Percentiles rank a stretch among this genome's conserved stretches.
Evolutionary conservation across 2,888 invertebrate species (phyloP).

Genomic region (Eupithecia vulgata): DNA sequence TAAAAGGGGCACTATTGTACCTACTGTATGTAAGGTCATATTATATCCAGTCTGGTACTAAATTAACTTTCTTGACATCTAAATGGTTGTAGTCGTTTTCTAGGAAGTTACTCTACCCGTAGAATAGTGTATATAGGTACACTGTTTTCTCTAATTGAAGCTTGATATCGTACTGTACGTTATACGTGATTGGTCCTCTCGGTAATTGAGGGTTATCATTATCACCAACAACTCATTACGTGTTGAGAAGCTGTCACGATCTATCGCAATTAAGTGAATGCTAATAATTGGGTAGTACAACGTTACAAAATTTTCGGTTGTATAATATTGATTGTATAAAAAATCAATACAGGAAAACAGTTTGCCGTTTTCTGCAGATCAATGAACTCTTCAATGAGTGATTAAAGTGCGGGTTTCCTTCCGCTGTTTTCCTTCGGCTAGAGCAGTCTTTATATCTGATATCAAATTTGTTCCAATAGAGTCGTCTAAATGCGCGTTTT

Average conservation of each 20-base stretch:
- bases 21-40: too few species aligned
- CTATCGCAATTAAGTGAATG: conserved; percentile 16
- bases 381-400: neutral
- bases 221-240: conserved; percentile 11
- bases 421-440: neutral
- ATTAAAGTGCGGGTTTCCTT: neutral
- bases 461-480: too few species aligned
- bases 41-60: too few species aligned
- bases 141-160: too few species aligned
- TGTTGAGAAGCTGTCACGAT: conserved; percentile 15
- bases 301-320: conserved; percentile 1
- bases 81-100: too few species aligned
- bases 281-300: conserved; percentile 5
- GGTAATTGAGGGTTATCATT: conserved; percentile 9
- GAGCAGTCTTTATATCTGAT: neutral
- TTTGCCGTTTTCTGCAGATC: conserved; percentile 5
- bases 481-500: too few species aligned
- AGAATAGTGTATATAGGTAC: too few species aligned
- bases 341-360: conserved; percentile 1
- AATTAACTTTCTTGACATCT: too few species aligned
- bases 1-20: too few species aligned
- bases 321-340: neutral
- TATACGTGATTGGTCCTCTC: neutral
- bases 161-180: neutral
- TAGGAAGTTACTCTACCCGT: too few species aligned